Evolutionary conservation across 2,888 invertebrate species (phyloP).

Genomic region (Caenorhabditis auriculariae): DNA sequence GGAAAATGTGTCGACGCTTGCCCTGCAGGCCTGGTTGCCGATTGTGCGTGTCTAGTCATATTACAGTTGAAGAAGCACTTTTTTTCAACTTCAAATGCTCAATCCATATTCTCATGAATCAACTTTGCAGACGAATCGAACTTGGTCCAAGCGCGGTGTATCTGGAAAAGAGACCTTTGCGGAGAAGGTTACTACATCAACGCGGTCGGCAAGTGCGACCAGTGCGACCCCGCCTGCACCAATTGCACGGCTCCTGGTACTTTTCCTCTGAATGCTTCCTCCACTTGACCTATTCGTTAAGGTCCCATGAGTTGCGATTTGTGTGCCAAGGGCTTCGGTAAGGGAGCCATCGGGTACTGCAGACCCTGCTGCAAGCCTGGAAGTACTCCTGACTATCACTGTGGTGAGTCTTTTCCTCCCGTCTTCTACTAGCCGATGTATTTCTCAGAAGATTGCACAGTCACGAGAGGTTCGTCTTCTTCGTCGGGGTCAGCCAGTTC

Average conservation of each 20-base stretch:
- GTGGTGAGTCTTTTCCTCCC: too few relatives aligned
- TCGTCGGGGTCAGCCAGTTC: too few relatives aligned
- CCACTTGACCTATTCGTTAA: slow-evolving; percentile 3
- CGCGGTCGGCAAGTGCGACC: slow-evolving; percentile 45
- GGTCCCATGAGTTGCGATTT: slow-evolving; percentile 55
- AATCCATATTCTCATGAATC: background rate
- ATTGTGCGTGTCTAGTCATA: slow-evolving; percentile 48
- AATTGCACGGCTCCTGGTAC: slow-evolving; percentile 54
- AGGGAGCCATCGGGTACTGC: slow-evolving; percentile 56
- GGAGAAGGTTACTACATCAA: slow-evolving; percentile 55
- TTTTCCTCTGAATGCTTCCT: background rate
- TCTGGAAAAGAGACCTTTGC: slow-evolving; percentile 55
- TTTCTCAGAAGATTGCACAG: background rate
- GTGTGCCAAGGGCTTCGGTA: slow-evolving; percentile 55
- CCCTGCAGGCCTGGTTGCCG: slow-evolving; percentile 58
- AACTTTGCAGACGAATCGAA: slow-evolving; percentile 52
- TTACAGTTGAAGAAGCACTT: background rate
- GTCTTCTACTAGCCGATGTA: background rate
- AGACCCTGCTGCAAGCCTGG: slow-evolving; percentile 52
- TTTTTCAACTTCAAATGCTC: background rate
- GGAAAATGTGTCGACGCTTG: slow-evolving; percentile 61
- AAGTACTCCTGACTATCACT: slow-evolving; percentile 30
- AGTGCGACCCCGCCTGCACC: slow-evolving; percentile 56
- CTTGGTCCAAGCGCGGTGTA: slow-evolving; percentile 57
- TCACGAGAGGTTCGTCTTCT: too few relatives aligned